These are phyloP conservation scores for Paguma larvata DNA, from an alignment of 2,797 vertebrate species.

Conservation along the genomic window DNA sequence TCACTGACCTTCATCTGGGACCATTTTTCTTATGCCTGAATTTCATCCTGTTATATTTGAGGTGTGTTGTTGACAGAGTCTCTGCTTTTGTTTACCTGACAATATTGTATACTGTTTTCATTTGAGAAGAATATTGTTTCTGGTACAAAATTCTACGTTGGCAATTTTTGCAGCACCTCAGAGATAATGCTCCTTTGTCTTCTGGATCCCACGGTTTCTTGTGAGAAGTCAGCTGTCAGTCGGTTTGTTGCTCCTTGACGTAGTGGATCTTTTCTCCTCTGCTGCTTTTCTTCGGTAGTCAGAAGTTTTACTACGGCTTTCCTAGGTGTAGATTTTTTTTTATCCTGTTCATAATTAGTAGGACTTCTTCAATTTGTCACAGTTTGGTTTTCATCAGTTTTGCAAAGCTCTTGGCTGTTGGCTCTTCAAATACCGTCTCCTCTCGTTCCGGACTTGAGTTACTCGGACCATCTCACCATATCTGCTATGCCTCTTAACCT, in stretches of 20 bases:
- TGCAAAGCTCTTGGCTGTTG: neutral
- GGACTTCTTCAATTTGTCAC: neutral
- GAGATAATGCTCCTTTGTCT: neutral
- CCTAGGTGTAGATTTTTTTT: neutral
- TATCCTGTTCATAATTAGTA: neutral
- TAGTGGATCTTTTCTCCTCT: neutral
- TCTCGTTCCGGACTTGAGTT: neutral
- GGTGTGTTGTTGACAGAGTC: neutral
- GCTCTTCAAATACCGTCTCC: neutral
- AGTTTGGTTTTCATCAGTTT: neutral
- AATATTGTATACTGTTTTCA: neutral
- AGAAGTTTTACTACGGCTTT: neutral
- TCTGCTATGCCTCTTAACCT: neutral
- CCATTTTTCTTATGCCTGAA: conserved; percentile 25
- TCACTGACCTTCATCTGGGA: neutral
- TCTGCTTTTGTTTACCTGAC: neutral
- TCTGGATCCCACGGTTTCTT: neutral
- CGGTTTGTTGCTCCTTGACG: neutral
- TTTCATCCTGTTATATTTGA: neutral
- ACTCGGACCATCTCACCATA: neutral
- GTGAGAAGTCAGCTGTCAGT: neutral
- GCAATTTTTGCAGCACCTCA: neutral
- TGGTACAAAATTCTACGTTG: neutral
- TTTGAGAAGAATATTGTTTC: conserved; percentile 24
- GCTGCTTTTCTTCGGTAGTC: neutral